These are phyloP conservation scores for Channa argus DNA, from an alignment of 2,113 vertebrate genomes.

Conservation along the genomic window DNA sequence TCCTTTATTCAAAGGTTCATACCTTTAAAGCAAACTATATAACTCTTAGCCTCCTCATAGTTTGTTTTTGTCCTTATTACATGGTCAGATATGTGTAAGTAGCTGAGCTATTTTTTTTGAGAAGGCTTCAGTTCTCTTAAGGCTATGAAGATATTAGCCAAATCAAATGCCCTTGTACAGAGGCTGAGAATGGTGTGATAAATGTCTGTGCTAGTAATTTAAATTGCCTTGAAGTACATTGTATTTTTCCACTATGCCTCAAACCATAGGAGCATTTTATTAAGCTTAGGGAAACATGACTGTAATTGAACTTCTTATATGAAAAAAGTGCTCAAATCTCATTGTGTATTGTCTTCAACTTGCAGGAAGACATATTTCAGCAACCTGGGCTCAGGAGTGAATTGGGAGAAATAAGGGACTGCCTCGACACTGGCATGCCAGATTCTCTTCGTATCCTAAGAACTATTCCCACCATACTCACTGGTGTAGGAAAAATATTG, in stretches of 20 bases:
- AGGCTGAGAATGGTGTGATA: neutral
- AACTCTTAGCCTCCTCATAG: neutral
- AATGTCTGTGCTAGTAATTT: neutral
- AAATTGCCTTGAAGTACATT: constrained; percentile 4
- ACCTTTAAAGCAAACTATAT: neutral
- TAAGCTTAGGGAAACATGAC: neutral
- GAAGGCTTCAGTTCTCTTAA: neutral
- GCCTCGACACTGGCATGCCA: constrained; percentile 90
- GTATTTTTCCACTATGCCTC: neutral
- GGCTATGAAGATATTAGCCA: neutral
- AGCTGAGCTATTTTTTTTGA: constrained; percentile 8
- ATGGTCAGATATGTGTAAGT: constrained; percentile 1
- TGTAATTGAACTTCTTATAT: too few relatives aligned
- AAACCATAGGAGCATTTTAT: neutral
- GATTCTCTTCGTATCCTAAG: constrained; percentile 92
- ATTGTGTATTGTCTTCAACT: constrained; percentile 27
- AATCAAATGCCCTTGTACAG: neutral
- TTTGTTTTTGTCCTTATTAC: neutral
- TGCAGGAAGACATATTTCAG: constrained; percentile 96
- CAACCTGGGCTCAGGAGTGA: constrained; percentile 93
- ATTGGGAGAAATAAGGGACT: constrained; percentile 94
- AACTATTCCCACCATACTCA: neutral
- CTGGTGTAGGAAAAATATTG: neutral
- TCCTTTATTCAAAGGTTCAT: neutral
- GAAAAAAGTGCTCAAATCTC: neutral